These are phyloP conservation scores for Drosophila lini DNA, from an alignment of 1,140 invertebrate genomes.

Conservation along the genomic window DNA sequence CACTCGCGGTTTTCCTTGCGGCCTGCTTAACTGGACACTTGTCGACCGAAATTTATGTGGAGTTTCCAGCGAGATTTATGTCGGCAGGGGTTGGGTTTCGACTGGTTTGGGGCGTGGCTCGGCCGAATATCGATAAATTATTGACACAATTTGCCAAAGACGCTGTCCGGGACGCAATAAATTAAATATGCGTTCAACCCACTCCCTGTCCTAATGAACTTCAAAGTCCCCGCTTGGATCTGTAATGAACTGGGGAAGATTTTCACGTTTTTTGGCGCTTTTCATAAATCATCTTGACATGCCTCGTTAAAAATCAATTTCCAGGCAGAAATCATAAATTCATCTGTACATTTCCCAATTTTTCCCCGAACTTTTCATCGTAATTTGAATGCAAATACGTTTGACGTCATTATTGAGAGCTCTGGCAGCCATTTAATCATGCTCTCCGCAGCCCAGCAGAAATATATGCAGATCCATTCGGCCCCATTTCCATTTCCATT, in stretches of 20 bases:
- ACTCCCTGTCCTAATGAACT: conserved; percentile 44
- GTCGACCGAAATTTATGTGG: conserved; percentile 59
- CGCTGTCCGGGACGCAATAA: conserved; percentile 30
- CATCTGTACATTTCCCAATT: conserved; percentile 36
- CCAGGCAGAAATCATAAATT: conserved; percentile 36
- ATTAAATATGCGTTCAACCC: conserved; percentile 34
- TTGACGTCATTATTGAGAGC: conserved; percentile 59
- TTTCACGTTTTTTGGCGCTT: neutral
- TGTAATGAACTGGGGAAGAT: conserved; percentile 19
- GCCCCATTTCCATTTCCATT: conserved; percentile 4
- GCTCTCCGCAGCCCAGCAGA: conserved; percentile 44
- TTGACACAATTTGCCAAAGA: conserved; percentile 51
- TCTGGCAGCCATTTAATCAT: conserved; percentile 69
- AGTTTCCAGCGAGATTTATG: conserved; percentile 55
- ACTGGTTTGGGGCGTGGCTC: conserved; percentile 11
- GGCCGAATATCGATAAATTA: conserved; percentile 64
- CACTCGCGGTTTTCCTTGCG: conserved; percentile 46
- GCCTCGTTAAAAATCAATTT: conserved; percentile 64
- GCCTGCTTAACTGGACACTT: conserved; percentile 63
- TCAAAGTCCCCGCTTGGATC: conserved; percentile 6
- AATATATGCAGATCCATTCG: conserved; percentile 67
- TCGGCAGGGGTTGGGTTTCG: neutral
- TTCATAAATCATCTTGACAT: conserved; percentile 24
- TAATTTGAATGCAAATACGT: conserved; percentile 66
- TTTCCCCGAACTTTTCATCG: conserved; percentile 37